A percentile compares a stretch with the other conserved stretches of the same genome.
Conservation (phyloP, 2,888 invertebrate genomes). For the Encarsia formosa region DNA sequence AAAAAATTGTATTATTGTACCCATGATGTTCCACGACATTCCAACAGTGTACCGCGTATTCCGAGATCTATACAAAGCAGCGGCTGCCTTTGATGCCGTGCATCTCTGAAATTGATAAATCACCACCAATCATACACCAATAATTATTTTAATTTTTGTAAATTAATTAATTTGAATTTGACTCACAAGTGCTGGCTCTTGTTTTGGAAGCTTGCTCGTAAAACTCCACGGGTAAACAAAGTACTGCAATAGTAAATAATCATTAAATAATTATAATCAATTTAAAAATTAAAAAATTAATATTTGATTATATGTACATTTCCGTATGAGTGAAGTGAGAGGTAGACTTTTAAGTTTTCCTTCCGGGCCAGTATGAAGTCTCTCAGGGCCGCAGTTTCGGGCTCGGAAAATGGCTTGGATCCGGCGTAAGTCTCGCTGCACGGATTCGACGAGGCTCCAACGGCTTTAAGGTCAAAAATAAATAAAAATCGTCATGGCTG, state of each 20-base stretch:
- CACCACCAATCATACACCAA: not conserved
- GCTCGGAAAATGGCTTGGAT: conserved; percentile 61
- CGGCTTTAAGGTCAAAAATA: not conserved
- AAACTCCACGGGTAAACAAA: conserved; percentile 68
- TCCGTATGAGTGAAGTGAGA: conserved; percentile 74
- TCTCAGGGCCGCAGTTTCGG: conserved; percentile 60
- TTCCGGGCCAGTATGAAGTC: conserved; percentile 56
- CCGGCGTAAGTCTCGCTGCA: conserved; percentile 65
- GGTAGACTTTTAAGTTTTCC: conserved; percentile 58
- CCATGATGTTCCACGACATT: too few species aligned
- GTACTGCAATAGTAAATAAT: too few species aligned
- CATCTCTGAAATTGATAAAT: conserved; percentile 24
- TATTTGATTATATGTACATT: conserved; percentile 42
- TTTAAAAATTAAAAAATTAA: not conserved
- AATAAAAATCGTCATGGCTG: not conserved
- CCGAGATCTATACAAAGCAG: conserved; percentile 29
- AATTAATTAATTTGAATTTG: conserved; percentile 21
- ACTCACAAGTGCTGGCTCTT: conserved; percentile 50
- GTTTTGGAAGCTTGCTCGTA: conserved; percentile 53
- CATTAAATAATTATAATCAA: not conserved
- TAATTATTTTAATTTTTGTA: not conserved
- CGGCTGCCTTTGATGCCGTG: conserved; percentile 31
- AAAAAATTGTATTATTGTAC: too few species aligned
- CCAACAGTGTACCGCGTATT: conserved; percentile 46
- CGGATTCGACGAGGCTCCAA: conserved; percentile 49